phyloP scores from a whole-genome alignment of 1,140 invertebrate genomes.

The Nilaparvata lugens region DNA sequence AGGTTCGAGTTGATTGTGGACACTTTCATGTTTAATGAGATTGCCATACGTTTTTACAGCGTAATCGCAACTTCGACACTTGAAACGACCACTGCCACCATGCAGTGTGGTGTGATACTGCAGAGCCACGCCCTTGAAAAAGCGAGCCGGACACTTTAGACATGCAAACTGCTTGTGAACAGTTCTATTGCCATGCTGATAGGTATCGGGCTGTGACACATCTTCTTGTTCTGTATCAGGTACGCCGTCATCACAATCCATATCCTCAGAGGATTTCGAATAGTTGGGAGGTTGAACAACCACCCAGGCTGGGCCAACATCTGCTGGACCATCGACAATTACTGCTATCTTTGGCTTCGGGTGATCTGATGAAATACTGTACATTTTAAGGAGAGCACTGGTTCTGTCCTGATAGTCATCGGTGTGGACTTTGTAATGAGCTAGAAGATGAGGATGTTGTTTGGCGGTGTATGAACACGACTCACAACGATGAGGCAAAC shows the following conservation, averaged over 20 bases:
- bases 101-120: conserved; percentile 64
- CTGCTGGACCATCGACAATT: conserved; percentile 27
- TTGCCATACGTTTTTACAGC: conserved; percentile 67
- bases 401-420: conserved; percentile 73
- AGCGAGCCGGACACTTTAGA: conserved; percentile 56
- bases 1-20: conserved; percentile 37
- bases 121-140: conserved; percentile 56
- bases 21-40: conserved; percentile 60
- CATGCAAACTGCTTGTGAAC: conserved; percentile 40
- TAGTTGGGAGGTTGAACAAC: conserved; percentile 26
- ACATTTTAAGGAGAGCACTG: conserved; percentile 54
- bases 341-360: conserved; percentile 51
- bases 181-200: conserved; percentile 1
- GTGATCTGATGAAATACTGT: conserved; percentile 49
- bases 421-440: conserved; percentile 68
- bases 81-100: conserved; percentile 54
- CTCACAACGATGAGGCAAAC: conserved; percentile 55
- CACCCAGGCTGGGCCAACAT: conserved; percentile 36
- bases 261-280: neutral
- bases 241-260: neutral
- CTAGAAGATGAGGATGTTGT: conserved; percentile 55
- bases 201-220: neutral
- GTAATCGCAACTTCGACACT: conserved; percentile 77
- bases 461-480: conserved; percentile 69
- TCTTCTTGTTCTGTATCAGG: neutral